phyloP scores from a whole-genome alignment of 2,797 vertebrate genomes.

The Anas bernieri region DNA sequence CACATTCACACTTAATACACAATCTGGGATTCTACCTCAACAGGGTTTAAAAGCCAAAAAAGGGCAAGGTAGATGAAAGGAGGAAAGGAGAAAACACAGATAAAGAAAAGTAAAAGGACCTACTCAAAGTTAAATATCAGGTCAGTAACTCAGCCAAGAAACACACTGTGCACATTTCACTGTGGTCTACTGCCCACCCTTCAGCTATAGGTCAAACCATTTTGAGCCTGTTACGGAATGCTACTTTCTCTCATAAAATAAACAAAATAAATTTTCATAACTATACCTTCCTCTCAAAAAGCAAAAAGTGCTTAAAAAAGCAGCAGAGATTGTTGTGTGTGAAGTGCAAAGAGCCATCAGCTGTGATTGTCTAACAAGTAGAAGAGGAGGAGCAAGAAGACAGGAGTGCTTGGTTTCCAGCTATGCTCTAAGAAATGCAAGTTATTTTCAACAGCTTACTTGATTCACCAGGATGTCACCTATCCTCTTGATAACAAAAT shows the following conservation, averaged over 20 bases:
- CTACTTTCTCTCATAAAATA: background rate
- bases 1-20: background rate
- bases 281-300: background rate
- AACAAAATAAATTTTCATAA: background rate
- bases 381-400: background rate
- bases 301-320: background rate
- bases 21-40: background rate
- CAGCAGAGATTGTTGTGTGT: rapidly evolving
- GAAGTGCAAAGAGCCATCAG: background rate
- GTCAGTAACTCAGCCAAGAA: background rate
- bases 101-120: background rate
- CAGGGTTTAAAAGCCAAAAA: background rate
- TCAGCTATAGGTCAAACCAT: background rate
- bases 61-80: background rate
- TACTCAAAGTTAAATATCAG: background rate
- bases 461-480: constrained; percentile 92
- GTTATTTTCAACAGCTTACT: constrained; percentile 77
- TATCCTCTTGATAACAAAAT: constrained; percentile 88
- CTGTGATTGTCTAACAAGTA: background rate
- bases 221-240: background rate
- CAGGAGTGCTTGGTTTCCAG: background rate
- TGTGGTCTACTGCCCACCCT: background rate
- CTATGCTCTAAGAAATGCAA: background rate
- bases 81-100: background rate
- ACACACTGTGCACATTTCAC: background rate